phyloP scores from a whole-genome alignment of 2,113 vertebrate species.

The Otocyon megalotis region DNA sequence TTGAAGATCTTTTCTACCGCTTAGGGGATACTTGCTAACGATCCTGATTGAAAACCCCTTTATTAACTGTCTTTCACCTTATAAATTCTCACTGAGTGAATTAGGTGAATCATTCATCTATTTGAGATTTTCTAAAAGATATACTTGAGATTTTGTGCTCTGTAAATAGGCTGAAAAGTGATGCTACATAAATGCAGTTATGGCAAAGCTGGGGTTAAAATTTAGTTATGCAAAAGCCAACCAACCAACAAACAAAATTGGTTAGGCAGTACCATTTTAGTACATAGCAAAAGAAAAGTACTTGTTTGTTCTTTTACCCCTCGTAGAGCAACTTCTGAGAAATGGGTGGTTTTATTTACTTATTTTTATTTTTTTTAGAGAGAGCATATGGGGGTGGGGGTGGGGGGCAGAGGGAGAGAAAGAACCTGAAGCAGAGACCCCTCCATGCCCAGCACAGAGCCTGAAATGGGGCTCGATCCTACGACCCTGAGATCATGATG shows the following conservation, averaged over 20 bases:
- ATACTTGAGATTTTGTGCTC: not conserved
- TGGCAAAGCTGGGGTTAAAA: not conserved
- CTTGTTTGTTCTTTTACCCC: not conserved
- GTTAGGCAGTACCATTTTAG: not conserved
- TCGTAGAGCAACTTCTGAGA: not conserved
- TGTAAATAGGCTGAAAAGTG: not conserved
- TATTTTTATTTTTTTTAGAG: not conserved
- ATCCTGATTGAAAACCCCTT: conserved; percentile 6
- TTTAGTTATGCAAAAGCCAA: not conserved
- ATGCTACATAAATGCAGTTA: rapidly evolving
- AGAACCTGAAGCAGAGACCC: not conserved
- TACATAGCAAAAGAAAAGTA: not conserved
- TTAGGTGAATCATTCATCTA: conserved; percentile 49
- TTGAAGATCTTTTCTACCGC: conserved; percentile 34
- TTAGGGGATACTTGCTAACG: not conserved
- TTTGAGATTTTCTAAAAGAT: not conserved
- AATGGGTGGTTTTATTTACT: not conserved
- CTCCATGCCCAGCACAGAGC: not conserved
- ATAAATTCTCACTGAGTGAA: not conserved
- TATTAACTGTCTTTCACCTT: not conserved
- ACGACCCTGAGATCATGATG: not conserved
- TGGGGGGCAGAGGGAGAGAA: not conserved
- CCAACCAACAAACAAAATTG: not conserved
- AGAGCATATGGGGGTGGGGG: no score
- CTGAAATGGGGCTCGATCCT: not conserved